Conservation (phyloP, 1,140 invertebrate species). For the Octopus bimaculoides region DNA sequence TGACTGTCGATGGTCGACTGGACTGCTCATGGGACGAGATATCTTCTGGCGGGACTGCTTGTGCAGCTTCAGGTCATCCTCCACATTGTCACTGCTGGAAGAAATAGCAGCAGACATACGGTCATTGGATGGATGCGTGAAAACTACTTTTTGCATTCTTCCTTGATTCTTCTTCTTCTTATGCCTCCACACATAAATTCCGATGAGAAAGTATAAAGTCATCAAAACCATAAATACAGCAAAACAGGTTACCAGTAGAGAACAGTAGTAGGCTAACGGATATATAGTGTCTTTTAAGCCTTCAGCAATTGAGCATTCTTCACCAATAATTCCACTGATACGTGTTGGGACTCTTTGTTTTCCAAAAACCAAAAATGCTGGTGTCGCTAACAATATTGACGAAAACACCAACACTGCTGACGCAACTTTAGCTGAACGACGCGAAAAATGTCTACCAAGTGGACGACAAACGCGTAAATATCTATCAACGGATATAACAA, state of each 20-base stretch:
- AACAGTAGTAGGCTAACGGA: constrained; percentile 2
- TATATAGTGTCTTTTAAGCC: neutral
- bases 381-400: neutral
- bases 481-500: constrained; percentile 9
- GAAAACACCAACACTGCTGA: neutral
- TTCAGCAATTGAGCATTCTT: constrained; percentile 11
- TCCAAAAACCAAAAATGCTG: neutral
- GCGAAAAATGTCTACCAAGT: constrained; percentile 2
- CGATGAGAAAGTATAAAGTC: constrained; percentile 1
- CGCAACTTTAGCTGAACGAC: neutral
- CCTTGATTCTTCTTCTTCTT: constrained; percentile 10
- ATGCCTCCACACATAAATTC: constrained; percentile 8
- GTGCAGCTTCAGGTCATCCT: constrained; percentile 3
- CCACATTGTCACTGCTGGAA: constrained; percentile 1
- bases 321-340: neutral
- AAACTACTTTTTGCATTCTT: neutral
- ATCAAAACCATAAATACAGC: neutral
- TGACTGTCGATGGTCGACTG: neutral
- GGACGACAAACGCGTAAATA: constrained; percentile 9
- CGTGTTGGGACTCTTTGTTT: neutral
- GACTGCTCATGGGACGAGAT: neutral
- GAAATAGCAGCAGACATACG: constrained; percentile 8
- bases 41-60: neutral
- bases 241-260: constrained; percentile 10
- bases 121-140: neutral